Evolutionary conservation across 2,113 vertebrate genomes (phyloP), one percentile per base, ranked within the genome.

Genomic region (Grammomys surdaster): DNA sequence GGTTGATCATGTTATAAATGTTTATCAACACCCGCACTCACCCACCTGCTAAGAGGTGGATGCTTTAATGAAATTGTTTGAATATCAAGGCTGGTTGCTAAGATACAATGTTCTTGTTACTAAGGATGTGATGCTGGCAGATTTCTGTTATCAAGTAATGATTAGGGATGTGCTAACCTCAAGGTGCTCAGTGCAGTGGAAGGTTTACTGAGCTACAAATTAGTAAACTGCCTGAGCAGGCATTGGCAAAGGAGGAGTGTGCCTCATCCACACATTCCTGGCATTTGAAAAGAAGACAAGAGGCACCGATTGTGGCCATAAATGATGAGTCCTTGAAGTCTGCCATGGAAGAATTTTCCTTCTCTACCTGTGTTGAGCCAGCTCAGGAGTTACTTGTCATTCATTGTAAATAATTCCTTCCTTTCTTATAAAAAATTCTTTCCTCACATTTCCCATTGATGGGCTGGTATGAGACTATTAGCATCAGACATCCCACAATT

Each of bases 41-140:
- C 99, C 99, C 99, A 99, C 99, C 99, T 99, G 99, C 99, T 99
- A 99, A 99, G 99, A 99, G 99, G 99, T 99, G 99, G 99, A 99
- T 98, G 98, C 99, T 99, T 99, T 99, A 99, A 99, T 99, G 99
- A 99, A 99, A 99, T 99, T 99, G 99, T 99, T 99, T 99, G 99
- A 99, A 99, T 99, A 99, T 99, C 99, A 99, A 99, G 98, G 98
- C 99, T 98, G 98, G 99, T 99, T 99, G 99, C 99, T 99, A 99
- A 99, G 99, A 99, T 99, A 99, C 99, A 99, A 98, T 98, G 99
- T 99, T 98, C 99, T 99, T 98, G 98, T 99, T 99, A 98, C 98
- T 97, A 98, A 98, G 98, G 98, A 99, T 99, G 98, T 99, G 98
- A 99, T 99, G 99, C 99, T 99, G 98, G 98, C 99, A 99, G 99